Evolutionary conservation across 2,888 invertebrate species (phyloP).

Genomic region (Euplagia quadripunctaria): DNA sequence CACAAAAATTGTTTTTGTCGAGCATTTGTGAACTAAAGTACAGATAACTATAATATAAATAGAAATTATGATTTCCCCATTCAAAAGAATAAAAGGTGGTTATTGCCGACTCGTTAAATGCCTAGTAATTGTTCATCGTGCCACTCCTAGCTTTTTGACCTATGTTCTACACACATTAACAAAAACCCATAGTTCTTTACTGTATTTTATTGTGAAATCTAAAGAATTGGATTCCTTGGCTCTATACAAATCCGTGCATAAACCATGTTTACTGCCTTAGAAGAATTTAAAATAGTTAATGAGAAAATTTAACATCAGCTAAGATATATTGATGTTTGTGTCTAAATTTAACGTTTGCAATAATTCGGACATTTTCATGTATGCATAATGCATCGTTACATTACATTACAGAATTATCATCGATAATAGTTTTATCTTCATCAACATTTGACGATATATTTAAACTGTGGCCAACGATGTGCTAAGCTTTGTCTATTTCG

Average conservation of each 20-base stretch:
- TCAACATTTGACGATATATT: slow-evolving; percentile 20
- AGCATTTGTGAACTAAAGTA: too few species aligned
- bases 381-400: slow-evolving; percentile 23
- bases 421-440: slow-evolving; percentile 34
- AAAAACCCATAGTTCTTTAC: not conserved
- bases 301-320: not conserved
- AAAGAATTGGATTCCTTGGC: not conserved
- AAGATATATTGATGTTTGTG: not conserved
- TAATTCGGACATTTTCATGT: slow-evolving; percentile 19
- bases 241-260: not conserved
- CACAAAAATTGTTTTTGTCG: too few species aligned
- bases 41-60: too few species aligned
- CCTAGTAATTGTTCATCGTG: too few species aligned
- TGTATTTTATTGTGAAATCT: not conserved
- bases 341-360: not conserved
- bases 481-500: slow-evolving; percentile 24
- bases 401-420: slow-evolving; percentile 25
- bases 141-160: too few species aligned
- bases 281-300: not conserved
- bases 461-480: slow-evolving; percentile 23
- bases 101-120: too few species aligned
- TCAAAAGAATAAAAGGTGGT: too few species aligned
- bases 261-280: not conserved
- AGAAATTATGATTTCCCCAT: too few species aligned
- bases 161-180: too few species aligned